Evolutionary conservation across 2,888 invertebrate species (phyloP), one percentile per base, ranked within the genome.

Genomic region (Arrhopalites spinosus): DNA sequence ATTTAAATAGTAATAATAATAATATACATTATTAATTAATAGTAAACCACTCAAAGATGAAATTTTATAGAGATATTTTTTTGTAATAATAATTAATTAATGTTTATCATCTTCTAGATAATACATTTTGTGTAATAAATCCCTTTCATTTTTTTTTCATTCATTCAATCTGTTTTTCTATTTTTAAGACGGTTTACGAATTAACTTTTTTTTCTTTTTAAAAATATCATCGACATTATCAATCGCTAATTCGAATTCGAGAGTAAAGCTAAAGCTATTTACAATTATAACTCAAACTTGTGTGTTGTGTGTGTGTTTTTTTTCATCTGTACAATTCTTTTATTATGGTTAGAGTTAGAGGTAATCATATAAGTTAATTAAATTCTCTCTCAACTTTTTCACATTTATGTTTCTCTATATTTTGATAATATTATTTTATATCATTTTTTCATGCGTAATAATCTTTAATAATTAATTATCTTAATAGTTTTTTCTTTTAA

Each of bases 231-330:
- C 36, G 36, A 11, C 36, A 36, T 7, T 36, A 36, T 36, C n/a
- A n/a, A n/a, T n/a, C n/a, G n/a, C n/a, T n/a, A n/a, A n/a, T 36
- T 11, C 36, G 11, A 36, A 36, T 50, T 50, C n/a, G 23, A 23
- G 36, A 70, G 71, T 59, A 71, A 59, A 72, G 72, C 63, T 72
- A 47, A 63, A 63, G 72, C 72, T 72, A 72, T 72, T 11, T 72
- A 72, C 63, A 72, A 71, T 70, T 20, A 17, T 63, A n/a, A 53
- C 23, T 59, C 25, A 13, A 25, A 56, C 45, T 45, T 45, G 45
- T 50, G 50, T 50, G 25, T 59, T 1, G 27, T 59, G 3, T 25
- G 13, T 59, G 25, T 36, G 3, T 36, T 36, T 36, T 36, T 53
- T 50, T 53, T 53, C 69, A 29, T 69, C 53, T 53, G 69, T 50